phyloP scores from a whole-genome alignment of 2,113 vertebrate species.

The Ondatra zibethicus region DNA sequence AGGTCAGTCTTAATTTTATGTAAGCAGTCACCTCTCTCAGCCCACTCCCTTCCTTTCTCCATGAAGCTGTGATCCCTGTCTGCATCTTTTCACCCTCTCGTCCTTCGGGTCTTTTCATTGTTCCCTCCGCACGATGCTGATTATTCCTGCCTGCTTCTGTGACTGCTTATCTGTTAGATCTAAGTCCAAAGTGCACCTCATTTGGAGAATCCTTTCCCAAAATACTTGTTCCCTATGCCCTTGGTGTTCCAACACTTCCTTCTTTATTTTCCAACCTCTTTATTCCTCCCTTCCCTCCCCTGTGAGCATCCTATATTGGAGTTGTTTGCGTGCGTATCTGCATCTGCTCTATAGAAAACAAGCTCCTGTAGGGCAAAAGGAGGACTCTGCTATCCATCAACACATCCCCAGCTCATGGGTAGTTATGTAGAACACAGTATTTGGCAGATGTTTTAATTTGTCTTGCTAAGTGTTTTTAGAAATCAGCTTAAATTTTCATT shows the following conservation, averaged over 20 bases:
- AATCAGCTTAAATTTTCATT: neutral
- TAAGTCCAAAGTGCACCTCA: neutral
- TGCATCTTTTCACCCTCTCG: too few relatives aligned
- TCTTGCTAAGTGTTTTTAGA: neutral
- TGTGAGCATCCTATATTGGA: neutral
- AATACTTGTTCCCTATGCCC: neutral
- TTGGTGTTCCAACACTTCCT: neutral
- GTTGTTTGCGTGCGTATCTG: neutral
- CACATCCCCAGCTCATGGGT: neutral
- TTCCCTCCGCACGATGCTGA: neutral
- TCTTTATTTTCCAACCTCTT: neutral
- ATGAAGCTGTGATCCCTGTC: neutral
- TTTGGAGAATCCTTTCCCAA: constrained; percentile 8
- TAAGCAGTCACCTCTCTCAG: neutral
- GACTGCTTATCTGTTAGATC: neutral
- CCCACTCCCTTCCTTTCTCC: neutral
- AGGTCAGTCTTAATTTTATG: neutral
- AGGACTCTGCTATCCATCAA: neutral
- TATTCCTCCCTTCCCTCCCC: neutral
- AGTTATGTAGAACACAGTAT: neutral
- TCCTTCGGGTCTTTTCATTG: neutral
- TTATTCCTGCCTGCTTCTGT: neutral
- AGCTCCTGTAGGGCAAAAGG: neutral
- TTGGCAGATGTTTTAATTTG: neutral
- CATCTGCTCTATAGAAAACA: neutral